Percentiles rank a stretch among this genome's conserved stretches.
phyloP scores from a whole-genome alignment of 1,140 invertebrate genomes.

The Schlechtendalia chinensis region DNA sequence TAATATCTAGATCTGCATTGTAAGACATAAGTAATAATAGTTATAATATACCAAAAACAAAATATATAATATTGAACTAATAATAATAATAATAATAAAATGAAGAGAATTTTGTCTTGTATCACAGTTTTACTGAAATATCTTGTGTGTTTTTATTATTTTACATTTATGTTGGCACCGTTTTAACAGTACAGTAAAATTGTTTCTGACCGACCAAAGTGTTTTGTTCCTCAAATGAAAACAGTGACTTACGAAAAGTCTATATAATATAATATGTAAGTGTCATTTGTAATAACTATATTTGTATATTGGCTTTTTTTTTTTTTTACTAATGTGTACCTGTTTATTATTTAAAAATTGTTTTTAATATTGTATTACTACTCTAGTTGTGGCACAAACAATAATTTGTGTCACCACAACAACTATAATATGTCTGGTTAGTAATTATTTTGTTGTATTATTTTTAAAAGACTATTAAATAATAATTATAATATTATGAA shows the following conservation, averaged over 20 bases:
- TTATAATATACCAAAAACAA: conserved; percentile 10
- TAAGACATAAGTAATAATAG: background rate
- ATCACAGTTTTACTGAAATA: conserved; percentile 9
- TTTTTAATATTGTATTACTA: too few relatives aligned
- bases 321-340: background rate
- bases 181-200: background rate
- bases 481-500: background rate
- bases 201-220: too few relatives aligned
- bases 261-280: background rate
- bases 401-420: background rate
- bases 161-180: background rate
- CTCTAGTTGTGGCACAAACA: background rate
- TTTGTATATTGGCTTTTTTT: background rate
- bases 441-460: background rate
- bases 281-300: background rate
- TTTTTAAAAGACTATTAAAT: too few relatives aligned
- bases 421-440: background rate
- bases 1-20: background rate
- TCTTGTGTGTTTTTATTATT: background rate
- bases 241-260: background rate
- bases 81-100: background rate
- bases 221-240: background rate
- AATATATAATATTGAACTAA: background rate
- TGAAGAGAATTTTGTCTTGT: background rate
- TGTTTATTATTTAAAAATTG: too few relatives aligned